Percentiles rank a stretch among this genome's conserved stretches.
Evolutionary conservation across 2,888 invertebrate genomes (phyloP).

Genomic region (Drosophila lacicola): DNA sequence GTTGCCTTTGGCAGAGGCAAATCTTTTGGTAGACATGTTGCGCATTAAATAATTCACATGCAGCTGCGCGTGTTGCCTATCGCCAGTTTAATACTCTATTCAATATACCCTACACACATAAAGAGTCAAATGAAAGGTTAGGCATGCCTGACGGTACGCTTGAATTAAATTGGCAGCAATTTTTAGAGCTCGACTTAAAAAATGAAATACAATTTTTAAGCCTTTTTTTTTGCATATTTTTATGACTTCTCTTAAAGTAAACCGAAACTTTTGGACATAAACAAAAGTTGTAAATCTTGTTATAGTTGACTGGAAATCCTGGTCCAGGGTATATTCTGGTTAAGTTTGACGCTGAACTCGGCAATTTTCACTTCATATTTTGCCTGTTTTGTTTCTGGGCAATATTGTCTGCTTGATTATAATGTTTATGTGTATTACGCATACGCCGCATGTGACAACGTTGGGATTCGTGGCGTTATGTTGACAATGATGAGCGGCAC

Average conservation of each 20-base stretch:
- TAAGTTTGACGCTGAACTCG: background rate
- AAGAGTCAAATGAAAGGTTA: background rate
- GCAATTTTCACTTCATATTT: background rate
- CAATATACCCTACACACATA: constrained; percentile 8
- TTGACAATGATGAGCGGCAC: constrained; percentile 73
- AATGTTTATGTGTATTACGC: constrained; percentile 69
- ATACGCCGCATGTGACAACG: constrained; percentile 51
- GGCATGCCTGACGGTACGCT: too few relatives aligned
- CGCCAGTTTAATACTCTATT: constrained; percentile 23
- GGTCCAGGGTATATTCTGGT: constrained; percentile 5
- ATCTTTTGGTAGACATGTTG: constrained; percentile 49
- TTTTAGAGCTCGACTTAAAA: too few relatives aligned
- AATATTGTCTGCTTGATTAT: constrained; percentile 56
- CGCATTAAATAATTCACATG: constrained; percentile 69
- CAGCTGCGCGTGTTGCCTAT: constrained; percentile 25
- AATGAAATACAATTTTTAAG: too few relatives aligned
- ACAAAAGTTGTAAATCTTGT: too few relatives aligned
- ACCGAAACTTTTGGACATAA: too few relatives aligned
- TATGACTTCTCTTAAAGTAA: too few relatives aligned
- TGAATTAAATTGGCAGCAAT: too few relatives aligned
- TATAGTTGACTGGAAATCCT: too few relatives aligned
- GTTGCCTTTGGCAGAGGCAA: constrained; percentile 2
- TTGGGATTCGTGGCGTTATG: constrained; percentile 40
- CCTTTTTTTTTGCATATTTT: too few relatives aligned
- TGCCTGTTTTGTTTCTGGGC: constrained; percentile 15